phyloP scores from a whole-genome alignment of 1,140 invertebrate genomes.

The Macrocentrus cingulum region DNA sequence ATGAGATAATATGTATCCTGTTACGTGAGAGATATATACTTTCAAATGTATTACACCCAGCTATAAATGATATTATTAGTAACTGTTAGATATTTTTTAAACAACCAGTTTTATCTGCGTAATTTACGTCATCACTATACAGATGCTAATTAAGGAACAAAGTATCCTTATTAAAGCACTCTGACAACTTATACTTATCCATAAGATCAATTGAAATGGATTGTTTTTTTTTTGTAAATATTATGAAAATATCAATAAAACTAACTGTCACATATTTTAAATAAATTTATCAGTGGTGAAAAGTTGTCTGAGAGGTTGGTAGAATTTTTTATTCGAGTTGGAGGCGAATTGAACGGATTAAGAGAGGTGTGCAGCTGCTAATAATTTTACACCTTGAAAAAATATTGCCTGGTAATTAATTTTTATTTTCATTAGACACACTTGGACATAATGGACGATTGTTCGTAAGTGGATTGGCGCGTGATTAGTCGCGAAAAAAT shows the following conservation, averaged over 20 bases:
- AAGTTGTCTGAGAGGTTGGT: too few species aligned
- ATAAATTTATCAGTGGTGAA: too few species aligned
- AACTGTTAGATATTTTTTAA: neutral
- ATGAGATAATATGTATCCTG: slow-evolving; percentile 13
- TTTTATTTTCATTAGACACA: neutral
- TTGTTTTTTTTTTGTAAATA: too few species aligned
- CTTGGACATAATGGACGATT: neutral
- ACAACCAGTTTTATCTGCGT: neutral
- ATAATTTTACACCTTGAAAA: neutral
- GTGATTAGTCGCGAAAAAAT: neutral
- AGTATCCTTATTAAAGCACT: too few species aligned
- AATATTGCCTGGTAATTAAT: neutral
- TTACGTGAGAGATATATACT: slow-evolving; percentile 7
- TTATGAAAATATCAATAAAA: too few species aligned
- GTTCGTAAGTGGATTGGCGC: neutral
- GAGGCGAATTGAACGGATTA: too few species aligned
- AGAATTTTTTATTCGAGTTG: too few species aligned
- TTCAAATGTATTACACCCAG: neutral
- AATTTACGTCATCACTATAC: neutral
- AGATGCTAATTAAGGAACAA: too few species aligned
- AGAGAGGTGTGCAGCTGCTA: too few species aligned
- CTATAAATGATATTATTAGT: slow-evolving; percentile 1
- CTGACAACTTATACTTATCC: too few species aligned
- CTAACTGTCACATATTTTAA: too few species aligned
- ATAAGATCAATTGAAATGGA: too few species aligned